Conservation (phyloP, 2,797 vertebrate genomes). For the Gymnopithys bicolor region DNA sequence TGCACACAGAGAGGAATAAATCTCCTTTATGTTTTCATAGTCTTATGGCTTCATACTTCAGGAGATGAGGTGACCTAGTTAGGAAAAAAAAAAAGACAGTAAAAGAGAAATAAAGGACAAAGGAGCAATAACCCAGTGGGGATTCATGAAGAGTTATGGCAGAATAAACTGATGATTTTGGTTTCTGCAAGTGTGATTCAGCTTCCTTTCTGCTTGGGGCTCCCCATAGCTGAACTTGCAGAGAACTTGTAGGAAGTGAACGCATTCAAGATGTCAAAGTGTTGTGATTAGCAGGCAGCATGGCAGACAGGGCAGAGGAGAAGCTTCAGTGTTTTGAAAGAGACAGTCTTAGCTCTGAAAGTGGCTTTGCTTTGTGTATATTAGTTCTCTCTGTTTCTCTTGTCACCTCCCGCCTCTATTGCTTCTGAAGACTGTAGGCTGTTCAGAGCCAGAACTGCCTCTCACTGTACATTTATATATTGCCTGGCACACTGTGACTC, state of each 20-base stretch:
- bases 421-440: not conserved
- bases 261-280: not conserved
- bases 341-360: not conserved
- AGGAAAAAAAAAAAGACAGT: not conserved
- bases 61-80: constrained; percentile 60
- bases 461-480: not conserved
- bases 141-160: constrained; percentile 7
- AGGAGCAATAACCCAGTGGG: constrained; percentile 27
- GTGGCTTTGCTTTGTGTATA: not conserved
- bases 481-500: not conserved
- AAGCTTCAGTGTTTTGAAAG: not conserved
- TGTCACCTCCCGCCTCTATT: constrained; percentile 22
- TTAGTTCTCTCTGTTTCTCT: constrained; percentile 11
- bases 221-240: not conserved
- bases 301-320: not conserved
- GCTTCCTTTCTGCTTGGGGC: not conserved
- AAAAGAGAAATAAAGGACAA: constrained; percentile 64
- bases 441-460: not conserved
- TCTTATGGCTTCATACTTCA: constrained; percentile 55
- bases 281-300: not conserved
- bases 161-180: constrained; percentile 5
- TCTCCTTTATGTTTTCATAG: constrained; percentile 64
- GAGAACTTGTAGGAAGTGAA: not conserved
- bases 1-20: constrained; percentile 50
- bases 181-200: constrained; percentile 18